These are phyloP conservation scores for Rhagoletis pomonella DNA, from an alignment of 1,140 invertebrate genomes.

Conservation along the genomic window DNA sequence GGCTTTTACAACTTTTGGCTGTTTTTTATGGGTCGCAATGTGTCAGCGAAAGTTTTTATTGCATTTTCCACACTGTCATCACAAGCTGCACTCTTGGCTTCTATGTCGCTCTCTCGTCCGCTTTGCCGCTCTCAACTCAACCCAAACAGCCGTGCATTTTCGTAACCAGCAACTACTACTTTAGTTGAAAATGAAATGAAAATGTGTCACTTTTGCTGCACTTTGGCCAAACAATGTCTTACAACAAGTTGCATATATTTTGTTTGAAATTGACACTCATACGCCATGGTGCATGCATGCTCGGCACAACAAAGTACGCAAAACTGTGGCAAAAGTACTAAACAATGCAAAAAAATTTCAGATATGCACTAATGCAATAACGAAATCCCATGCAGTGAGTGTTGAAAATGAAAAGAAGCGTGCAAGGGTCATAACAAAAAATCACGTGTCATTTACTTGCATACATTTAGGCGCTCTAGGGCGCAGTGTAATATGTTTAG, in stretches of 20 bases:
- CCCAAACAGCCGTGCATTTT: too few species aligned
- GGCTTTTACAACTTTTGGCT: slow-evolving; percentile 33
- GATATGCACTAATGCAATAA: too few species aligned
- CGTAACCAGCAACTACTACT: neutral
- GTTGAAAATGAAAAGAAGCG: too few species aligned
- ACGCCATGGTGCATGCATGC: slow-evolving; percentile 28
- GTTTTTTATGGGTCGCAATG: slow-evolving; percentile 24
- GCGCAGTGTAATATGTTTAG: too few species aligned
- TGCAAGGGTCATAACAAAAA: too few species aligned
- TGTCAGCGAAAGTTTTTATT: slow-evolving; percentile 46
- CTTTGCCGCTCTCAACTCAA: neutral
- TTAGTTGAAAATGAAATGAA: neutral
- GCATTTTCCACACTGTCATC: slow-evolving; percentile 11
- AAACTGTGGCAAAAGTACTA: neutral
- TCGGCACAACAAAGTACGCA: neutral
- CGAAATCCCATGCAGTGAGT: too few species aligned
- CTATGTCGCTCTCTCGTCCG: too few species aligned
- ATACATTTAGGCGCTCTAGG: too few species aligned
- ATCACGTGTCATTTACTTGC: too few species aligned
- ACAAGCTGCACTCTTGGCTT: neutral
- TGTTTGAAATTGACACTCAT: slow-evolving; percentile 41
- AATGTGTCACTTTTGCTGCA: slow-evolving; percentile 45
- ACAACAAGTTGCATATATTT: neutral
- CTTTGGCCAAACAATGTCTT: slow-evolving; percentile 20
- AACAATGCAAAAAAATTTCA: neutral